Evolutionary conservation across 2,113 vertebrate species (phyloP).

Genomic region (Ailurus styani): DNA sequence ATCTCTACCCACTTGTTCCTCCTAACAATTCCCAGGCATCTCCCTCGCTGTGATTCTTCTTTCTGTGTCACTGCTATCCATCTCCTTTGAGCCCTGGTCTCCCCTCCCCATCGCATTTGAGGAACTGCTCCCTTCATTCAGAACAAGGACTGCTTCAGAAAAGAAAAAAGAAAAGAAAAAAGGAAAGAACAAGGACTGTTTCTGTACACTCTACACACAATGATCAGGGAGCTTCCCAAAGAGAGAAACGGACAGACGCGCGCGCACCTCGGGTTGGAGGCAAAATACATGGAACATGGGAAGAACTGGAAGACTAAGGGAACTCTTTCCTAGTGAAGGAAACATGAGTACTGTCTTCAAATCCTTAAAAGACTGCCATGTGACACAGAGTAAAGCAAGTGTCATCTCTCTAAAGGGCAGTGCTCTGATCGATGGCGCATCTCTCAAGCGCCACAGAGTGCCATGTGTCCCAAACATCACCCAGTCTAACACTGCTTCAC

Average conservation of each 20-base stretch:
- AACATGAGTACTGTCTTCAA: background rate
- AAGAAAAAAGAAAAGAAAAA: background rate
- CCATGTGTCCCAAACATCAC: background rate
- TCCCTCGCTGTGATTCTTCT: background rate
- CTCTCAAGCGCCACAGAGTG: background rate
- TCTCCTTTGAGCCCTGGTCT: background rate
- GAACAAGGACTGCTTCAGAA: background rate
- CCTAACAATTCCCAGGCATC: background rate
- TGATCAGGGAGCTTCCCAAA: background rate
- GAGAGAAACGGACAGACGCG: background rate
- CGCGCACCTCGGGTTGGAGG: background rate
- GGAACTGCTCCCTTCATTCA: background rate
- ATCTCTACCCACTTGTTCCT: background rate
- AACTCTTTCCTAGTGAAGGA: background rate
- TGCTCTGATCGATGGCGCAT: rapidly evolving
- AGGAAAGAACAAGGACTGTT: background rate
- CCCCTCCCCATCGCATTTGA: background rate
- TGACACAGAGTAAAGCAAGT: too few relatives aligned
- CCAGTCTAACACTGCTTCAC: background rate
- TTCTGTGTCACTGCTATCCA: background rate
- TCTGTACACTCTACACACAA: background rate
- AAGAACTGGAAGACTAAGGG: background rate
- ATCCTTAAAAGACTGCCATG: background rate
- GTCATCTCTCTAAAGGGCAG: background rate
- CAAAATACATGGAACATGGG: background rate